Base-by-base conservation (phyloP, 2,113 vertebrate genomes). In the Ancistrus triradiatus region DNA sequence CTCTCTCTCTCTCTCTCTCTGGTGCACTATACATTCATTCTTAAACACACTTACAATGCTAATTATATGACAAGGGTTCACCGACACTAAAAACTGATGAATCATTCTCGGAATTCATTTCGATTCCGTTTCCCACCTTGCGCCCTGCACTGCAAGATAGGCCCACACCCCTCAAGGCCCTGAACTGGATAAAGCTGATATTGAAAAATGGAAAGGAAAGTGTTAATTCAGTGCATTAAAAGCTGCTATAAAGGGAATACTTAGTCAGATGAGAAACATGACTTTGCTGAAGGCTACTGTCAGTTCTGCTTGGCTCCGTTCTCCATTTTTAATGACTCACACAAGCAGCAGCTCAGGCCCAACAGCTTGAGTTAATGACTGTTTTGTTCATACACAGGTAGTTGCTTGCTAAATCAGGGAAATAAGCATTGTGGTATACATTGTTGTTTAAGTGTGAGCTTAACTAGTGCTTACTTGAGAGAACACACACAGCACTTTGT, bases 281-380 rank as follows among this genome's bases (percentile, higher is more conserved):
- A 38, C 37, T 38, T 56, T 27, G 24, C 51, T 49, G 27, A 33
- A 55, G 33, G 33, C 56, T 31, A 15, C 31, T 44, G 37, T 63
- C 43, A 46, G 40, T 63, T 59, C 43, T 21, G 46, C 18, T 46
- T 38, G 7, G 27, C 17, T 24, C 43, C 19, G 24, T 2, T 42
- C 22, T 6, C 24, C 50, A 21, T 64, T 70, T 59, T 17, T 47
- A 48, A 40, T 19, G 40, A 25, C 42, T 47, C 9, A 27, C 21
- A 35, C 14, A 49, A n/a, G 44, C 24, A 24, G 33, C 33, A 33
- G 24, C 49, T 58, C 44, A 46, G 21, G 49, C 4, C 33, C 43
- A 57, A 35, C 51, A 25, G 59, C 50, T 63, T 50, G 19, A 31
- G 68, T 42, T 52, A 70, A 59, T 59, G 62, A 69, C 43, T 47